A percentile compares a stretch with the other conserved stretches of the same genome.
Conservation (phyloP, 2,888 invertebrate species). For the Nymphalis urticae region DNA sequence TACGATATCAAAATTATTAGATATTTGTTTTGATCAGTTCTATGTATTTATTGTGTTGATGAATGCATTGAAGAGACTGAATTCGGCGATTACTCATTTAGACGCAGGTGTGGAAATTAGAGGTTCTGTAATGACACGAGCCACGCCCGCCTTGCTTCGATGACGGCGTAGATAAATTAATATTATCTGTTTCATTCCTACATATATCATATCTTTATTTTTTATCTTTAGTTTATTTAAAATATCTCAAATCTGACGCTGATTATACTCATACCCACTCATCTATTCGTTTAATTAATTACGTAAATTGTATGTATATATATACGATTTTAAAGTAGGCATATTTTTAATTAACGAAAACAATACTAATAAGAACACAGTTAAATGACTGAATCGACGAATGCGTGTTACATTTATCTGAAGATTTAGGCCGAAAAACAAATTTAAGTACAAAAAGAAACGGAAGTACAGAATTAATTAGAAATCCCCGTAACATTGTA, state of each 20-base stretch:
- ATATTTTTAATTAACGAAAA: no score
- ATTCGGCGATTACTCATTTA: constrained; percentile 63
- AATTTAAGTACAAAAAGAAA: constrained; percentile 6
- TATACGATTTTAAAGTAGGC: not conserved
- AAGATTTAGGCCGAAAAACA: not conserved
- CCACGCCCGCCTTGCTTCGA: constrained; percentile 53
- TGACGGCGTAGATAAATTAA: constrained; percentile 4
- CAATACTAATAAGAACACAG: no score
- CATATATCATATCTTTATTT: not conserved
- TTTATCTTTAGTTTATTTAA: not conserved
- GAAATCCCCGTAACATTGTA: constrained; percentile 18
- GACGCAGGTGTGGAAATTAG: constrained; percentile 68
- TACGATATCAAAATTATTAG: no score
- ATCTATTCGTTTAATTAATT: not conserved
- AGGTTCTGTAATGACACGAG: constrained; percentile 60
- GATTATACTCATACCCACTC: not conserved
- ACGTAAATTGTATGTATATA: not conserved
- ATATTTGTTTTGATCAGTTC: not conserved
- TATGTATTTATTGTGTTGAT: constrained; percentile 5
- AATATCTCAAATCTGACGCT: no score
- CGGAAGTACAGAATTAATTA: constrained; percentile 28
- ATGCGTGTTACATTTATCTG: not conserved
- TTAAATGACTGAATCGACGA: not conserved
- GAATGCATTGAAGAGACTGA: constrained; percentile 1
- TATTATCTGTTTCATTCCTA: not conserved